These are phyloP conservation scores for Plecotus auritus DNA, from an alignment of 2,113 vertebrate genomes.

Conservation along the genomic window DNA sequence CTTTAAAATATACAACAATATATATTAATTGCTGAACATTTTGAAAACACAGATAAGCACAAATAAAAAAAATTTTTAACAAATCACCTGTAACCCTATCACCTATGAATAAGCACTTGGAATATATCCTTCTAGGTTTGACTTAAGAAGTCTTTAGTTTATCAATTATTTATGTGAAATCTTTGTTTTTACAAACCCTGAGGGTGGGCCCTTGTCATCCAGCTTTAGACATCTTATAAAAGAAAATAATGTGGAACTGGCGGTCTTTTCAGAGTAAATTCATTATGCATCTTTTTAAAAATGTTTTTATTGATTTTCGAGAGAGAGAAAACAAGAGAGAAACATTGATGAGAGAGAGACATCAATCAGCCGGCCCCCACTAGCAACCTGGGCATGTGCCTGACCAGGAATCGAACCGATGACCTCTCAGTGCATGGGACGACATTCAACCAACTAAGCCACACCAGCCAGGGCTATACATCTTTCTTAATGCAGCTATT, in stretches of 20 bases:
- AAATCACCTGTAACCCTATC: not conserved
- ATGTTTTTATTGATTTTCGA: no score
- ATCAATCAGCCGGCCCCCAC: no score
- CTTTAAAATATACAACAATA: conserved; percentile 43
- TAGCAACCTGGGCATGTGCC: no score
- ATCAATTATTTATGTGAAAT: conserved; percentile 38
- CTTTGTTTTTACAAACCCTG: not conserved
- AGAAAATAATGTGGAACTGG: not conserved
- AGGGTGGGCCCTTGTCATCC: not conserved
- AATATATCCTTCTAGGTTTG: conserved; percentile 26
- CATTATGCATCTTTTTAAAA: not conserved
- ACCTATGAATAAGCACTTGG: not conserved
- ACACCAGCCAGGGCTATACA: not conserved
- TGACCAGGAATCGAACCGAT: no score
- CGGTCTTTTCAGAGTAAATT: conserved; percentile 34
- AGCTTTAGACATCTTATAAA: not conserved
- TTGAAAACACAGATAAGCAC: not conserved
- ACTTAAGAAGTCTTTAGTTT: not conserved
- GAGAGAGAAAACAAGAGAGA: no score
- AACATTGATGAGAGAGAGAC: no score
- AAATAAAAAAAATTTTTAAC: not conserved
- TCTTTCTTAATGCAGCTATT: conserved; percentile 44
- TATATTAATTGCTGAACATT: not conserved
- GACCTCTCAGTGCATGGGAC: no score
- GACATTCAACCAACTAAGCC: no score